Percentiles rank a stretch among this genome's conserved stretches.
These are phyloP conservation scores for Rotaria socialis DNA, from an alignment of 2,888 invertebrate genomes.

Conservation along the genomic window DNA sequence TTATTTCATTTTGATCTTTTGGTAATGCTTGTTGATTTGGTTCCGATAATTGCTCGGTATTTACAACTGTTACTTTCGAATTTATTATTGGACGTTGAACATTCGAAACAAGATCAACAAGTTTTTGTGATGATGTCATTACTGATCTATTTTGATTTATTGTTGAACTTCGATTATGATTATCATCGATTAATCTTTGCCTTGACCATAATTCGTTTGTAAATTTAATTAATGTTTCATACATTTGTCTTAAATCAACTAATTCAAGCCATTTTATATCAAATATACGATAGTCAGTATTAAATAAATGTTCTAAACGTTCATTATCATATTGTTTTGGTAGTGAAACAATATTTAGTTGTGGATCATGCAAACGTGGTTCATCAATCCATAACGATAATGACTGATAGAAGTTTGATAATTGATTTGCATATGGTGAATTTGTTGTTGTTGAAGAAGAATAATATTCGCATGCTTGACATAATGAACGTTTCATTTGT, in stretches of 20 bases:
- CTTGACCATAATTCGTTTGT: not conserved
- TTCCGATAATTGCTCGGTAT: not conserved
- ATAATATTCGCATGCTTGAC: slow-evolving; percentile 64
- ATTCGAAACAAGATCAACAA: slow-evolving; percentile 27
- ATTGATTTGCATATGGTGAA: slow-evolving; percentile 33
- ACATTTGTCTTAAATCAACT: slow-evolving; percentile 32
- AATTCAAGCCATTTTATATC: slow-evolving; percentile 34
- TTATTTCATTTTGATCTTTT: not conserved
- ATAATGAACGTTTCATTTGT: slow-evolving; percentile 68
- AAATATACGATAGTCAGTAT: not conserved
- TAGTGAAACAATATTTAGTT: slow-evolving; percentile 68
- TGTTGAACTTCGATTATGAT: not conserved
- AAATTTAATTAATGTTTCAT: slow-evolving; percentile 23
- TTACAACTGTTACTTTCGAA: not conserved
- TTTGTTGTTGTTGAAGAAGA: slow-evolving; percentile 33
- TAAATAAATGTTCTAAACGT: slow-evolving; percentile 66
- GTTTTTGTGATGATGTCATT: slow-evolving; percentile 15
- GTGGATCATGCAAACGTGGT: slow-evolving; percentile 69
- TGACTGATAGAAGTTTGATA: slow-evolving; percentile 52
- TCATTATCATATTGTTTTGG: slow-evolving; percentile 72
- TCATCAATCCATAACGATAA: slow-evolving; percentile 75
- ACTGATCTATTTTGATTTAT: not conserved
- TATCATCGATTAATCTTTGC: not conserved
- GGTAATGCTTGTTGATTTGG: not conserved
- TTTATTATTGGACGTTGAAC: not conserved